Base-by-base conservation (phyloP, 92 coral and sea anemone species). In the Phenganax stokvisi region DNA sequence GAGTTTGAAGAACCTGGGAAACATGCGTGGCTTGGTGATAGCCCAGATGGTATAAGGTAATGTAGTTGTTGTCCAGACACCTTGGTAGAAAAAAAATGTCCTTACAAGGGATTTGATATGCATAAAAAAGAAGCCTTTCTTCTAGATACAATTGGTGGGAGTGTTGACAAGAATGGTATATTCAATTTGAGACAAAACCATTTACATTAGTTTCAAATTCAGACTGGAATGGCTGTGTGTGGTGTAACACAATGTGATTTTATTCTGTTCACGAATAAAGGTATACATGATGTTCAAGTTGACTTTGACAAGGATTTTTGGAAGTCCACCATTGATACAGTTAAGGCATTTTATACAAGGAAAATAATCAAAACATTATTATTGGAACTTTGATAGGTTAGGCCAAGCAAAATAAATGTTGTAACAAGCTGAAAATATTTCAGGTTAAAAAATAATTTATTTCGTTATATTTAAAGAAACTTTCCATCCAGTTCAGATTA, bases 111-210 rank as follows among this genome's bases (percentile, higher is more conserved):
- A 30, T 54, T 55, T 51, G 82, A 85, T 67, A 57, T 86, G 13
- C 81, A 72, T 75, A 87, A 89, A 7, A 88, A 88, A 80, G 54
- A 28, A 71, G 83, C 91, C 47, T 88, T 82, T 54, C 69, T 85
- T 64, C 10, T 82, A 51, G 86, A 56, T 53, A 83, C 81, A 62
- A 87, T 86, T 66, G 87, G 89, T 20, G 89, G 86, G n/a, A 74
- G 29, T 69, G 68, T 79, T 47, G 76, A 27, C 64, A 27, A 71
- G 56, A 75, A 85, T 71, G 86, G 91, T 3, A 82, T 74, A 25
- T 37, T 44, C 16, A 57, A 56, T 30, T 57, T 88, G 58, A 80
- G 71, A 55, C 15, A 68, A 51, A 81, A 72, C 71, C 89, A 88
- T 57, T 30, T 64, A 25, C 80, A 86, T 73, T 86, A 89, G 67